Evolutionary conservation across 2,888 invertebrate genomes (phyloP).

Genomic region (Drepana falcataria): DNA sequence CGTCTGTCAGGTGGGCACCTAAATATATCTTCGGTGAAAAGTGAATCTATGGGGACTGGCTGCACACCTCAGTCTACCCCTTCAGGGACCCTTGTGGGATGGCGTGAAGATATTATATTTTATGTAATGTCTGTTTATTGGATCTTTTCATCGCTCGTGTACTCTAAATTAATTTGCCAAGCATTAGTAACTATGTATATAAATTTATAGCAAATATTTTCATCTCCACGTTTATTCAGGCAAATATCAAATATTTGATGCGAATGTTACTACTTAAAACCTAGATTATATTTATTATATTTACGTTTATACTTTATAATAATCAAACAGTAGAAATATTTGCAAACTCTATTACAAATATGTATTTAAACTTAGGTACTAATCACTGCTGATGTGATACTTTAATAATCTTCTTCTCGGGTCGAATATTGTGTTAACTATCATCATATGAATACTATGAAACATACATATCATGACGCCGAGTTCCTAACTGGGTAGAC

Average conservation of each 20-base stretch:
- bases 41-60: too few species aligned
- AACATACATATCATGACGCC: too few species aligned
- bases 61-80: too few species aligned
- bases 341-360: not conserved
- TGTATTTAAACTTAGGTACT: not conserved
- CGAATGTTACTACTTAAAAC: slow-evolving; percentile 24
- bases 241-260: slow-evolving; percentile 64
- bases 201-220: slow-evolving; percentile 57
- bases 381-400: not conserved
- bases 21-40: too few species aligned
- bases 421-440: too few species aligned
- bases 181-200: slow-evolving; percentile 65
- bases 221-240: slow-evolving; percentile 47
- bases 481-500: too few species aligned
- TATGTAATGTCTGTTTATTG: slow-evolving; percentile 30
- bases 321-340: not conserved
- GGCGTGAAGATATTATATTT: too few species aligned
- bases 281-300: slow-evolving; percentile 30
- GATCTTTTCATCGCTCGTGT: slow-evolving; percentile 50
- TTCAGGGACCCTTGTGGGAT: too few species aligned
- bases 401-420: too few species aligned
- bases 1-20: too few species aligned
- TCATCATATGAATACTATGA: too few species aligned
- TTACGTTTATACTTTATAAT: slow-evolving; percentile 14
- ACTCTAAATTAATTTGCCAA: slow-evolving; percentile 66